Evolutionary conservation across 1,140 invertebrate genomes (phyloP), one percentile per base, ranked within the genome.

Genomic region (Reticulitermes speratus): DNA sequence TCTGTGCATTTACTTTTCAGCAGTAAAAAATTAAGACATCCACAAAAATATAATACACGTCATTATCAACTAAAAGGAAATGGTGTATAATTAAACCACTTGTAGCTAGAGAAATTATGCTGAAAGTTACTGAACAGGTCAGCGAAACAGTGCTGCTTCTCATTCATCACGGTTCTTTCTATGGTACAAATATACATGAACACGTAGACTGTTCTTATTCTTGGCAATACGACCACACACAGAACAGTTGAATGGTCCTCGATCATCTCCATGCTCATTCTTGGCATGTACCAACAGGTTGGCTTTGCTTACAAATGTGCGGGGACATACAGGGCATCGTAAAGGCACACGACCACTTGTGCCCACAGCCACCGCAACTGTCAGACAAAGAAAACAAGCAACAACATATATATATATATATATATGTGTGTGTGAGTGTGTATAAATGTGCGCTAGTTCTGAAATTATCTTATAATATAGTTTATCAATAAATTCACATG

Each of bases 141-240:
- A 21, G 52, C 19, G 19, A 75, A 75, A 30, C n/a, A 75, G n/a
- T 75, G 8, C n/a, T 75, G 65, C n/a, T 75, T 75, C n/a, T 75
- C 25, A 75, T 75, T 75, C n/a, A 30, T 75, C 59, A 9, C n/a
- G n/a, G n/a, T 25, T 52, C 25, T 84, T 65, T 30, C 59, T 84
- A 65, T 84, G 84, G 44, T 84, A 84, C 30, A 55, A 23, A 59
- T 84, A 84, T 9, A 84, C 52, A 65, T 84, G 84, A 48, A 84
- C 87, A 65, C 87, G 85, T 8, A 87, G 86, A 45, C 87, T 87
- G 86, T 87, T 87, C 86, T 83, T 86, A 84, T 87, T 87, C 86
- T 87, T 87, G 32, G 84, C 65, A 44, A 86, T 30, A 38, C 84
- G 59, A 1, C 86, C 86, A 85, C 87, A 87, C 19, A 84, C 59